Base-by-base conservation (phyloP, 2,797 vertebrate species). In the Dermochelys coriacea region DNA sequence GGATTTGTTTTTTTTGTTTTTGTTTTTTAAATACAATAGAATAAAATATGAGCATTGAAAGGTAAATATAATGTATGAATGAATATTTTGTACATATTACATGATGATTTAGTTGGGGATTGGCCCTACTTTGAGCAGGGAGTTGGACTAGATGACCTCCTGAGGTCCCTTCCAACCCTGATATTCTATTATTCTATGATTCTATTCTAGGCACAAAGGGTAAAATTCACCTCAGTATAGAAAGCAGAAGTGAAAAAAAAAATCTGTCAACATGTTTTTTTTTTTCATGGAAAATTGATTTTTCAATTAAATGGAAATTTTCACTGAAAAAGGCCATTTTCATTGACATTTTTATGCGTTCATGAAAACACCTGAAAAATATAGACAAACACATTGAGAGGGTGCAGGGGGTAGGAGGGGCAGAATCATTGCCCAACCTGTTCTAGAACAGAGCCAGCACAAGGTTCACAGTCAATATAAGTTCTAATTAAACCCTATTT, bases 361-460 rank as follows among this genome's bases (percentile, higher is more conserved):
- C 37, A 23, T 41, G n/a, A 41, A 71, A 71, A 71, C 19, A 71
- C 10, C 19, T 6, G 34, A 71, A 61, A 71, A 41, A 71, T 41
- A 71, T 23, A 12, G 37, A 71, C 68, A 37, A 68, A 68, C 7
- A 37, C n/a, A 37, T 25, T 25, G 37, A 71, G 64, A 14, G 12
- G 11, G n/a, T 74, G 75, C n/a, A 4, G 37, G 2, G 79, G 80
- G 59, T 23, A 8, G 74, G 16, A 34, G 29, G 0, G 27, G 0
- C 27, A 37, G 50, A 51, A 18, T 59, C 27, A 23, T 1, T 54
- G 77, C 0, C 1, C 1, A 29, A 1, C 55, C 87, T 87, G 52
- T 82, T 88, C 90, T 79, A 50, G 49, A 59, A 87, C 82, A 78
- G 47, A 78, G n/a, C 0, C 74, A 59, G 0, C 6, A 31, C 12